Evolutionary conservation across 2,113 vertebrate genomes (phyloP).

Genomic region (Seriola rivoliana): DNA sequence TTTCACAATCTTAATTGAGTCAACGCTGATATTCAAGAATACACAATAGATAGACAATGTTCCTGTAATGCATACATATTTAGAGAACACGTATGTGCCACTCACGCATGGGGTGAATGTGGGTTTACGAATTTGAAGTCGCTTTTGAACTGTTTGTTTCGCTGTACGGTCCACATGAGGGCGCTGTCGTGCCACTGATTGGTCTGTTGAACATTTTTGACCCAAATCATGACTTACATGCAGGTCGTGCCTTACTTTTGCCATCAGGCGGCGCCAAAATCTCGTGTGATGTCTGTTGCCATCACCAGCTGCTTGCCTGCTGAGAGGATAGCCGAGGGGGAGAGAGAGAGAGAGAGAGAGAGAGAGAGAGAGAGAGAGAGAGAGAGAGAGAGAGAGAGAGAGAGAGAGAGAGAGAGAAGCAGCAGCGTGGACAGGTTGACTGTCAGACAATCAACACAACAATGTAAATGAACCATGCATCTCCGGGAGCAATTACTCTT

Average conservation of each 20-base stretch:
- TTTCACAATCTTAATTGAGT: neutral
- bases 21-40: neutral
- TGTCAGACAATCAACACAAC: conserved; percentile 1
- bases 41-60: neutral
- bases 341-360: neutral
- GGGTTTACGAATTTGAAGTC: neutral
- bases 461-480: conserved; percentile 9
- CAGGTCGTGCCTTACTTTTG: neutral
- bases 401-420: conserved; percentile 5
- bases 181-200: conserved; percentile 24
- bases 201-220: neutral
- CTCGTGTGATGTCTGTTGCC: neutral
- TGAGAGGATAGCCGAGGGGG: conserved; percentile 5
- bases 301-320: neutral
- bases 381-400: conserved; percentile 1
- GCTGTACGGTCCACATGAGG: conserved; percentile 53
- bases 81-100: neutral
- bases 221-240: neutral
- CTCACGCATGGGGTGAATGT: neutral
- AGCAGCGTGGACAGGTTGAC: conserved; percentile 12
- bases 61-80: neutral
- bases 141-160: neutral
- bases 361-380: neutral
- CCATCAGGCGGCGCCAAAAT: conserved; percentile 47
- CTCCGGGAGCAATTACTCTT: conserved; percentile 17